A percentile compares a stretch with the other conserved stretches of the same genome.
Evolutionary conservation across 1,140 invertebrate genomes (phyloP).

Genomic region (Eumeta japonica): DNA sequence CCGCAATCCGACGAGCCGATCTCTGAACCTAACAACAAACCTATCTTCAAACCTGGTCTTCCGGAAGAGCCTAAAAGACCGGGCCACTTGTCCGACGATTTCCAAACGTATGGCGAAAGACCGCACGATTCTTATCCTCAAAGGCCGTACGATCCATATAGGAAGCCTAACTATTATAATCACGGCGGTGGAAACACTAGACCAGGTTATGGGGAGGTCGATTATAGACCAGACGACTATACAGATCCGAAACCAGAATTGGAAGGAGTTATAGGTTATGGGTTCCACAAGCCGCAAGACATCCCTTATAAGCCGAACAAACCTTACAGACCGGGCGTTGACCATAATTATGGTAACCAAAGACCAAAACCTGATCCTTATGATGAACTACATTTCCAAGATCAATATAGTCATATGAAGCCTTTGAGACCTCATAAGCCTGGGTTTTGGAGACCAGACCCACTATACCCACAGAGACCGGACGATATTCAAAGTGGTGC

Average conservation of each 20-base stretch:
- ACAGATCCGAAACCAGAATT: conserved; percentile 25
- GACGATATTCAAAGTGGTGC: conserved; percentile 23
- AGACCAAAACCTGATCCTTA: conserved; percentile 23
- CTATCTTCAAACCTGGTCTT: conserved; percentile 30
- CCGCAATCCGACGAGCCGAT: conserved; percentile 23
- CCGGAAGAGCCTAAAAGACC: conserved; percentile 25
- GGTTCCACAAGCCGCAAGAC: conserved; percentile 33
- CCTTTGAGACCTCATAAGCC: conserved; percentile 10
- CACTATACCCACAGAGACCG: conserved; percentile 19
- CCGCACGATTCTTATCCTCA: conserved; percentile 15
- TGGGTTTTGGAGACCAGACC: conserved; percentile 23
- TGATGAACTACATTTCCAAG: conserved; percentile 28
- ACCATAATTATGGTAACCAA: background rate
- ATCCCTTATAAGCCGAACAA: conserved; percentile 11
- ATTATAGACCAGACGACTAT: conserved; percentile 39
- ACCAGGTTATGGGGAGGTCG: no score
- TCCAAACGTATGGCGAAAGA: conserved; percentile 13
- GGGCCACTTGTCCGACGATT: conserved; percentile 22
- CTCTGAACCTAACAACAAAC: conserved; percentile 21
- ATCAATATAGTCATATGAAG: conserved; percentile 16
- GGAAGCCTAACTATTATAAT: no score
- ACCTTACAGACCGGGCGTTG: background rate
- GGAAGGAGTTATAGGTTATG: conserved; percentile 37
- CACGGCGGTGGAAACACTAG: no score
- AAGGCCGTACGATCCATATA: conserved; percentile 1